Conservation (phyloP, 2,113 vertebrate species). For the Brachypodius melanocephalos region DNA sequence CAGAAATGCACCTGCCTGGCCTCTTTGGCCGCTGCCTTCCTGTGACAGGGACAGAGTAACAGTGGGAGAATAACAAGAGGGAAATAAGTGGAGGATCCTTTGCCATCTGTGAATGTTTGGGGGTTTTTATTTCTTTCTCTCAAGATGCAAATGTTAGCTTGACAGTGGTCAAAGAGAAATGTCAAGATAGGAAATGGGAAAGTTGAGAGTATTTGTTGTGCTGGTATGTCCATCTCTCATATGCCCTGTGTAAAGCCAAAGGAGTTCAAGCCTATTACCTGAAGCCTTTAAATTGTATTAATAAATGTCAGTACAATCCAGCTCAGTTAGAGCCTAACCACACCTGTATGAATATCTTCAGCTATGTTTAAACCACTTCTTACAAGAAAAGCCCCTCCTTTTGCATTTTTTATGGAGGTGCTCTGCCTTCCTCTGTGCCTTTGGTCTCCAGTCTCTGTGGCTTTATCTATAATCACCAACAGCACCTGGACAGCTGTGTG, state of each 20-base stretch:
- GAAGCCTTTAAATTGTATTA: conserved; percentile 18
- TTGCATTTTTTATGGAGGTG: neutral
- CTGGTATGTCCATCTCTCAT: neutral
- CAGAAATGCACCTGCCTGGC: neutral
- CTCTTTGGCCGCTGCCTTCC: neutral
- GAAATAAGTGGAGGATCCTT: neutral
- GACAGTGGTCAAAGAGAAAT: conserved; percentile 1
- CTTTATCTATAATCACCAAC: neutral
- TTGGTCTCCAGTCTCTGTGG: neutral
- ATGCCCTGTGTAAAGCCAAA: neutral
- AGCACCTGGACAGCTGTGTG: conserved; percentile 1
- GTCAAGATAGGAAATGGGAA: neutral
- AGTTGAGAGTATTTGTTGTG: neutral
- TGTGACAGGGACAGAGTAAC: neutral
- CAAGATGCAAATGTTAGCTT: neutral
- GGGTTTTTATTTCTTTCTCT: neutral
- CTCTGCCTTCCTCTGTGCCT: neutral
- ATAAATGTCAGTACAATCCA: conserved; percentile 2
- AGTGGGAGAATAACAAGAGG: neutral
- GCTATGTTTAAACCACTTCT: neutral
- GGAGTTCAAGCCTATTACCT: conserved; percentile 13
- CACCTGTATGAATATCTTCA: conserved; percentile 17
- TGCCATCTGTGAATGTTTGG: neutral
- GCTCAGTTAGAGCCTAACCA: neutral
- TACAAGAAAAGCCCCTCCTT: neutral